Base-by-base conservation (phyloP, 2,797 vertebrate species). In the Lindbergichthys nudifrons region DNA sequence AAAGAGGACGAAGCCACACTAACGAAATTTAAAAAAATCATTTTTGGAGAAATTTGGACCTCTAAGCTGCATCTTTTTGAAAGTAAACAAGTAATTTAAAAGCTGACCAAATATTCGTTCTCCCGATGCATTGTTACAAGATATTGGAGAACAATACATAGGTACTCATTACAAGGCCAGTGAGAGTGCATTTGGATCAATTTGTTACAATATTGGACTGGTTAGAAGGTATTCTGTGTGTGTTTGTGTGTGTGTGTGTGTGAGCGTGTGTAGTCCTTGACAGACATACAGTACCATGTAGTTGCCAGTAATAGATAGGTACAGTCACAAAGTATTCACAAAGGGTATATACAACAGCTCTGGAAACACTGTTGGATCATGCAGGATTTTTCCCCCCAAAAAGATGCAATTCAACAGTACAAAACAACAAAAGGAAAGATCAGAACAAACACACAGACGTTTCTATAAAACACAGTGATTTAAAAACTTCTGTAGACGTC, bases 351-450 rank as follows among this genome's bases (percentile, higher is more conserved):
- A 98, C 96, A 97, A 96, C 95, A 97, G 93, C 80, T 88, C 79
- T 87, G 96, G 96, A 96, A 96, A 95, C 95, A 96, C 95, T 88
- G 86, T 96, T 95, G 95, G 95, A 96, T 96, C 97, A 96, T 95
- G 96, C 96, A 96, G 92, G 95, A 92, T 93, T 91, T 83, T 89
- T 93, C 91, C 84, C 65, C 7, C 50, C 42, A 67, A 87, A 86
- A 75, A 64, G 65, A 78, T 75, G 78, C 90, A 90, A 63, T 48
- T 79, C 64, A 90, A 90, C 89, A 78, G 89, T 90, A 94, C 87
- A 84, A 91, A 92, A 94, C 84, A 89, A 95, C 88, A 88, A 94
- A 92, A 81, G 65, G 59, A 75, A 81, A 93, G 87, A 90, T 94
- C 92, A 81, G 73, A 88, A 93, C 90, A 90, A 92, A 80, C 86